A percentile compares a stretch with the other conserved stretches of the same genome.
Conservation (phyloP, 2,797 vertebrate genomes). For the Simalia tracyae region DNA sequence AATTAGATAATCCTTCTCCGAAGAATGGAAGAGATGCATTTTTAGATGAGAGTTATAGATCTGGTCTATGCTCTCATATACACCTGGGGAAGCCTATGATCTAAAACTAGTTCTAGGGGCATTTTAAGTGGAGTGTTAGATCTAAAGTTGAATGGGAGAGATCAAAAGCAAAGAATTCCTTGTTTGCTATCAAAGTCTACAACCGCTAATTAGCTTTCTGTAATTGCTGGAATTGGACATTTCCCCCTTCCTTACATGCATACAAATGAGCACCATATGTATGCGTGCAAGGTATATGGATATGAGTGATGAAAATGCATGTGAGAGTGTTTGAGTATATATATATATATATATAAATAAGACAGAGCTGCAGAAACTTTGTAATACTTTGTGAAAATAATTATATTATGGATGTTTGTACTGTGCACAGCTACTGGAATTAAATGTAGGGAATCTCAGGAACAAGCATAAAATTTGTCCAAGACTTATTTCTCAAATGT, state of each 20-base stretch:
- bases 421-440: conserved; percentile 87
- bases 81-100: not conserved
- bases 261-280: conserved; percentile 73
- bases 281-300: conserved; percentile 76
- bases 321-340: conserved; percentile 70
- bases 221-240: conserved; percentile 68
- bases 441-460: conserved; percentile 86
- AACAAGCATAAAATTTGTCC: conserved; percentile 84
- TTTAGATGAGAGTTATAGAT: not conserved
- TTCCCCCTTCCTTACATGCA: conserved; percentile 64
- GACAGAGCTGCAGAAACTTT: conserved; percentile 82
- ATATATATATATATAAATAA: conserved; percentile 70
- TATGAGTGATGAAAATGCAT: conserved; percentile 75
- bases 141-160: conserved; percentile 30
- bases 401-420: conserved; percentile 85
- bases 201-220: conserved; percentile 60
- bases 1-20: not conserved
- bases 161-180: conserved; percentile 23
- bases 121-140: not conserved
- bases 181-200: conserved; percentile 24
- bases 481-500: conserved; percentile 83
- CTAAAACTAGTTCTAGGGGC: not conserved
- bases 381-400: conserved; percentile 85
- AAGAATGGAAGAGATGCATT: not conserved
- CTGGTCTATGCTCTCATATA: not conserved